phyloP scores from a whole-genome alignment of 1,140 invertebrate genomes.

The Dendroctonus ponderosae region DNA sequence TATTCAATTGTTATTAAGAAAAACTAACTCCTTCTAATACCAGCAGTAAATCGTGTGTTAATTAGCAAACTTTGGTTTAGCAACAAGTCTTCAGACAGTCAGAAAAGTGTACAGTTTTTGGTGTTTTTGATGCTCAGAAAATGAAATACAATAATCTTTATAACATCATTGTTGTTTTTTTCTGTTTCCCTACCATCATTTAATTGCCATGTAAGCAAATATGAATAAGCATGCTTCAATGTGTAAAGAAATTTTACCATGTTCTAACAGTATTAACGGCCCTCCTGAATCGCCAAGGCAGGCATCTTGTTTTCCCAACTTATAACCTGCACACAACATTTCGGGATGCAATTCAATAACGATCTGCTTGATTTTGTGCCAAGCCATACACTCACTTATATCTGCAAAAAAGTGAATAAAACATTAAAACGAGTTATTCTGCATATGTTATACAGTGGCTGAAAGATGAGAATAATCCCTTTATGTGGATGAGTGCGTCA shows the following conservation, averaged over 20 bases:
- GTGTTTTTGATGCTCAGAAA: no score
- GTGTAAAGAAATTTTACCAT: constrained; percentile 38
- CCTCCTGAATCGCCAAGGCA: constrained; percentile 84
- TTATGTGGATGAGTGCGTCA: not conserved
- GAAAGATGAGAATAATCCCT: not conserved
- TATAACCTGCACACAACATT: constrained; percentile 83
- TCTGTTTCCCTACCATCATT: no score
- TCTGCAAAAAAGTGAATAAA: constrained; percentile 48
- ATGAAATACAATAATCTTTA: no score
- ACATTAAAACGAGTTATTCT: not conserved
- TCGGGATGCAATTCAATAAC: constrained; percentile 70
- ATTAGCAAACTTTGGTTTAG: no score
- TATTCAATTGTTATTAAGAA: no score
- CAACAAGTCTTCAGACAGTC: no score
- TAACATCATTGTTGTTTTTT: no score
- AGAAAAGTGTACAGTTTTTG: no score
- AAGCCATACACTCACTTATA: constrained; percentile 69
- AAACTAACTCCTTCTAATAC: no score
- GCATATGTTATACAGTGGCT: not conserved
- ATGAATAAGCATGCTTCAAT: not conserved
- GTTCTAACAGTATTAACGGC: constrained; percentile 66
- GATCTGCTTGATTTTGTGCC: constrained; percentile 76
- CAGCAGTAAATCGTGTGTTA: no score
- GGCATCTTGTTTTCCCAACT: constrained; percentile 77
- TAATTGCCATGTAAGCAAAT: no score